phyloP scores from a whole-genome alignment of 2,888 invertebrate species.

The Macrostomum cliftonense region DNA sequence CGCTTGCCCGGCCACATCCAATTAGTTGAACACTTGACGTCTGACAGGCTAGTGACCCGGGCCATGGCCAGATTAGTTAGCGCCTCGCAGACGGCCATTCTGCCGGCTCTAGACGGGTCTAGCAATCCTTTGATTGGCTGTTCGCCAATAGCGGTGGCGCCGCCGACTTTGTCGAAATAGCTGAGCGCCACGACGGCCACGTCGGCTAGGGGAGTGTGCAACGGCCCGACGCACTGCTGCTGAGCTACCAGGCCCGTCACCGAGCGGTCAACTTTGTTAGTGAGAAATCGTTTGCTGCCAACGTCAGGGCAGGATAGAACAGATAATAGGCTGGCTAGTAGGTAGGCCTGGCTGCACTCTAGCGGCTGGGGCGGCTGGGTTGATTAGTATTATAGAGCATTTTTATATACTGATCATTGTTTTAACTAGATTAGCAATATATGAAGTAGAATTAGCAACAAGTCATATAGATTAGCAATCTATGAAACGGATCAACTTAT shows the following conservation, averaged over 20 bases:
- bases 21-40: conserved; percentile 95
- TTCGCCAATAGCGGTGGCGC: conserved; percentile 84
- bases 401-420: too few relatives aligned
- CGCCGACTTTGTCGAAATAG: conserved; percentile 59
- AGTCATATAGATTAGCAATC: too few relatives aligned
- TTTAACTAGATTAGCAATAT: too few relatives aligned
- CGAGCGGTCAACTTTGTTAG: conserved; percentile 64
- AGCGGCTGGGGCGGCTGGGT: conserved; percentile 42
- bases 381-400: too few relatives aligned
- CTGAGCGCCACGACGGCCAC: conserved; percentile 68
- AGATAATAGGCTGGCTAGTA: background rate
- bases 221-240: conserved; percentile 90
- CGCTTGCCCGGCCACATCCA: conserved; percentile 99
- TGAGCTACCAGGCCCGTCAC: conserved; percentile 85
- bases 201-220: conserved; percentile 85
- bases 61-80: conserved; percentile 70
- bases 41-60: conserved; percentile 46
- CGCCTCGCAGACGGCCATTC: conserved; percentile 83
- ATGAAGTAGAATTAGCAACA: too few relatives aligned
- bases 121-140: conserved; percentile 83
- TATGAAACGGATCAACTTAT: too few relatives aligned
- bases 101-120: conserved; percentile 62
- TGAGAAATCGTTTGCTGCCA: conserved; percentile 78
- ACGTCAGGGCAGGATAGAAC: conserved; percentile 65
- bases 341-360: conserved; percentile 16